Conservation (phyloP, 2,113 vertebrate genomes). For the Motacilla tschutschensis region DNA sequence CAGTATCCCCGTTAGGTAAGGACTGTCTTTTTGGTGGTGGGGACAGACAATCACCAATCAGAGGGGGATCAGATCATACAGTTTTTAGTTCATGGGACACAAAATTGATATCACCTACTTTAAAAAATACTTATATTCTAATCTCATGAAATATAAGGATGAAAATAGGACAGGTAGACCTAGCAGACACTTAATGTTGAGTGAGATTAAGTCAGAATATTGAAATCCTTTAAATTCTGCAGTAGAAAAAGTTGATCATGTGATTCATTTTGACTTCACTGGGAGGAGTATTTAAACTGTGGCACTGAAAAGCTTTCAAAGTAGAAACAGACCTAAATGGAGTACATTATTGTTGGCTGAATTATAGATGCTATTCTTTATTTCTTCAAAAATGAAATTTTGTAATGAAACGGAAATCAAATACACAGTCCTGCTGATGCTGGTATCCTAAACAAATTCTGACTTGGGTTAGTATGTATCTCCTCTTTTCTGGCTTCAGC, state of each 20-base stretch:
- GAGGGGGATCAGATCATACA: background rate
- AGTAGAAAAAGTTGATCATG: background rate
- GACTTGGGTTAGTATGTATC: accelerated
- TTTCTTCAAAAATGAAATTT: background rate
- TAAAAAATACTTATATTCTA: background rate
- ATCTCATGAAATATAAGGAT: background rate
- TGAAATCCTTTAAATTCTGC: background rate
- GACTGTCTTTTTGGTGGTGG: background rate
- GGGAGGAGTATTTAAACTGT: background rate
- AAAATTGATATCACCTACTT: background rate
- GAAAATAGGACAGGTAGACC: background rate
- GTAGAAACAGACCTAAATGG: background rate
- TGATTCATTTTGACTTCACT: background rate
- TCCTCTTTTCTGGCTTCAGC: background rate
- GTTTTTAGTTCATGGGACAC: background rate
- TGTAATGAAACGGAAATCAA: background rate
- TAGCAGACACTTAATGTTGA: background rate
- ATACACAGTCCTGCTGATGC: background rate
- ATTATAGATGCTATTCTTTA: background rate
- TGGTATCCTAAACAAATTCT: background rate
- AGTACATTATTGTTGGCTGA: background rate
- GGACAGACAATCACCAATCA: background rate
- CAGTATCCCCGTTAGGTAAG: background rate
- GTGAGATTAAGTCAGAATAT: background rate
- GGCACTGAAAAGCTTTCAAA: background rate